Evolutionary conservation across 2,888 invertebrate genomes (phyloP).

Genomic region (Leptothorax acervorum): DNA sequence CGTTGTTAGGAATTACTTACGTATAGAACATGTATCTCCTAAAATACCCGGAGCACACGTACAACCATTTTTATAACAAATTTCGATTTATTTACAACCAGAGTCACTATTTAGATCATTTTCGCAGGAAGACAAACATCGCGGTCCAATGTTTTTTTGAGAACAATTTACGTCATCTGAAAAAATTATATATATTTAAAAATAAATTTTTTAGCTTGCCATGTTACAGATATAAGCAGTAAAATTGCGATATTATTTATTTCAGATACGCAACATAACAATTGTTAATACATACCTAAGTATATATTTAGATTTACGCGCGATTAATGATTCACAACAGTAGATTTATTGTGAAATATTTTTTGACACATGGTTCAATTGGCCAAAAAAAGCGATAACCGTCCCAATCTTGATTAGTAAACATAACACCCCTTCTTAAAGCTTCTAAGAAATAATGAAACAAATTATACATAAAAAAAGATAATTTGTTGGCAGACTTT

Average conservation of each 20-base stretch:
- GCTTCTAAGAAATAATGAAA: slow-evolving; percentile 49
- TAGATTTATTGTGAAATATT: slow-evolving; percentile 64
- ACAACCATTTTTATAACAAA: slow-evolving; percentile 71
- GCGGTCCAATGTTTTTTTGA: slow-evolving; percentile 63
- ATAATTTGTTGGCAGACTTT: not conserved
- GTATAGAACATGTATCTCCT: slow-evolving; percentile 47
- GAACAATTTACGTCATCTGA: slow-evolving; percentile 63
- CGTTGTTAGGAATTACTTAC: slow-evolving; percentile 62
- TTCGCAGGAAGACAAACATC: slow-evolving; percentile 64
- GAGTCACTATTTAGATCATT: not conserved
- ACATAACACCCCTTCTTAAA: slow-evolving; percentile 56
- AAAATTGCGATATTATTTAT: not conserved
- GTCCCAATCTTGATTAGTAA: slow-evolving; percentile 46
- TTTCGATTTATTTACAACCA: slow-evolving; percentile 58
- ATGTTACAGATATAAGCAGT: not conserved
- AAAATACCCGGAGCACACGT: slow-evolving; percentile 70
- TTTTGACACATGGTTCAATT: slow-evolving; percentile 73
- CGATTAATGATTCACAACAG: slow-evolving; percentile 36
- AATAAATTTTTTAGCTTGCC: not conserved
- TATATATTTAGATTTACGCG: not conserved
- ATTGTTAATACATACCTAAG: slow-evolving; percentile 35
- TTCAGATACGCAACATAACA: not conserved
- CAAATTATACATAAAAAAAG: not conserved
- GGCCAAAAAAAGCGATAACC: slow-evolving; percentile 59
- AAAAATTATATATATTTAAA: not conserved